Percentiles rank a stretch among this genome's conserved stretches.
Evolutionary conservation across 2,797 vertebrate genomes (phyloP).

Genomic region (Aphelocoma californica): DNA sequence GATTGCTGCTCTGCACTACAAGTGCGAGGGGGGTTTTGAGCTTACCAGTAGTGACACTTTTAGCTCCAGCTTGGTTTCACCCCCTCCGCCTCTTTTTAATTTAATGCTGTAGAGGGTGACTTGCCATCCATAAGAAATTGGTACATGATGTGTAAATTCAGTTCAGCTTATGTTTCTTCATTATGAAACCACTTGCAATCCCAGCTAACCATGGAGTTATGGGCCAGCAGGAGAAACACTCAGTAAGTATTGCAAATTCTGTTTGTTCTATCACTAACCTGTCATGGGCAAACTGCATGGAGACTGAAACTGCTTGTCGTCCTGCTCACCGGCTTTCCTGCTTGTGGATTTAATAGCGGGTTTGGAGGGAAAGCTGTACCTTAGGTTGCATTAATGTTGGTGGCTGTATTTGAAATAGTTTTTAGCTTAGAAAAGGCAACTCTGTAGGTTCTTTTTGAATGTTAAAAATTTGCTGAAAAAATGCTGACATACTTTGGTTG

Average conservation of each 20-base stretch:
- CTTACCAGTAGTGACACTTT: conserved; percentile 80
- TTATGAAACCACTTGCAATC: conserved; percentile 98
- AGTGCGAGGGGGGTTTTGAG: conserved; percentile 72
- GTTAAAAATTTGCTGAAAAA: not conserved
- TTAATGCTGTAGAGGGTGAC: conserved; percentile 76
- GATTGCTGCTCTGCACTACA: conserved; percentile 75
- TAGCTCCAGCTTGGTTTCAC: conserved; percentile 74
- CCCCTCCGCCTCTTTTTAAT: conserved; percentile 65
- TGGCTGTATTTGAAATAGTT: not conserved
- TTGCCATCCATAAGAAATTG: conserved; percentile 75
- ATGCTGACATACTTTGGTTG: not conserved
- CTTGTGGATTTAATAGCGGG: not conserved
- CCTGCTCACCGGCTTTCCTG: conserved; percentile 40
- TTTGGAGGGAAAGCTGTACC: conserved; percentile 39
- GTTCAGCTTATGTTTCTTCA: conserved; percentile 85
- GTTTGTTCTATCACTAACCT: conserved; percentile 62
- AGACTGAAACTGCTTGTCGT: conserved; percentile 40
- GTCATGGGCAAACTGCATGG: conserved; percentile 58
- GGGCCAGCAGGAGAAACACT: conserved; percentile 94
- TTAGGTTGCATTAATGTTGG: not conserved
- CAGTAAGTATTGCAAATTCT: conserved; percentile 87
- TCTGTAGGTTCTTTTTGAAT: conserved; percentile 14
- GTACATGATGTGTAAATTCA: conserved; percentile 90
- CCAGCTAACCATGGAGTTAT: conserved; percentile 96
- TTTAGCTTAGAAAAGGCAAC: conserved; percentile 8